phyloP scores from a whole-genome alignment of 2,888 invertebrate genomes.

The Sceliomorpha sp. region DNA sequence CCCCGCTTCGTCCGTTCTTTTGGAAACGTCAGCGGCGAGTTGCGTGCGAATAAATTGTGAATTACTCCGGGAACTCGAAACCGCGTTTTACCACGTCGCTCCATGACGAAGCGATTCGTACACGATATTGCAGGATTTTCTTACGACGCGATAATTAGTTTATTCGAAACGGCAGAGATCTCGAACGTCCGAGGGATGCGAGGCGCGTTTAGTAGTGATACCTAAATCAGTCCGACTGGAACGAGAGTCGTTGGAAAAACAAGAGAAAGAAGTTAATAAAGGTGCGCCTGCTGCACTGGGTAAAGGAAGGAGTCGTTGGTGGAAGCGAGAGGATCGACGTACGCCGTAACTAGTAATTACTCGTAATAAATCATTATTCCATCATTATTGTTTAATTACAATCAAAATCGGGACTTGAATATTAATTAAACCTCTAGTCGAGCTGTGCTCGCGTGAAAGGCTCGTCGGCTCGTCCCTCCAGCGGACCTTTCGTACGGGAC shows the following conservation, averaged over 20 bases:
- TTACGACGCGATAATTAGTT: no score
- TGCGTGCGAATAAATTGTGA: no score
- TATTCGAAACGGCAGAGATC: no score
- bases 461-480: slow-evolving; percentile 4
- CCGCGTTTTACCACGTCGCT: no score
- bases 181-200: no score
- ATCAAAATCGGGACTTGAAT: slow-evolving; percentile 74
- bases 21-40: slow-evolving; percentile 22
- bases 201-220: no score
- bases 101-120: no score
- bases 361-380: slow-evolving; percentile 75
- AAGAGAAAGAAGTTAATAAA: slow-evolving; percentile 4
- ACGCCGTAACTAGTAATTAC: slow-evolving; percentile 72
- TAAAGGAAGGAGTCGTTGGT: slow-evolving; percentile 29
- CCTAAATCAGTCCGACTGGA: no score
- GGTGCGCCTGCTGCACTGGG: neutral
- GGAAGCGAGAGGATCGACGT: slow-evolving; percentile 52
- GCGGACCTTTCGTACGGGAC: slow-evolving; percentile 32
- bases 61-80: no score
- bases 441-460: slow-evolving; percentile 14
- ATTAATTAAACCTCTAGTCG: slow-evolving; percentile 66
- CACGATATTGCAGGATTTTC: no score
- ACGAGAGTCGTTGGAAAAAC: no score
- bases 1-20: neutral
- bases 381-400: slow-evolving; percentile 76